Base-by-base conservation (phyloP, 2,113 vertebrate species). In the Dolichotis patagonum region DNA sequence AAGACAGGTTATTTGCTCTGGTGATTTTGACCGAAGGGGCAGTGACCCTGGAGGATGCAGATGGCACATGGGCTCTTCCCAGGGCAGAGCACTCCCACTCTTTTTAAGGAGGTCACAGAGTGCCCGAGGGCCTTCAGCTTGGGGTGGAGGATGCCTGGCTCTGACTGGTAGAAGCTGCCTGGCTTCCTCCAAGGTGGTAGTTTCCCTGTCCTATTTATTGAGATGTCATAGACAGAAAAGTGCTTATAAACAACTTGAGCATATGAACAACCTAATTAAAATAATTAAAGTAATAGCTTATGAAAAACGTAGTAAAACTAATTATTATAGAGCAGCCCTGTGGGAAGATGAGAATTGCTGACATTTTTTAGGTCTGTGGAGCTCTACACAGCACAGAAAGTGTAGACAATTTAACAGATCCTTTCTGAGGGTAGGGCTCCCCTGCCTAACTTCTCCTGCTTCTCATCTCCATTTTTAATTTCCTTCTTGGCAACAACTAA, bases 221-320 rank as follows among this genome's bases (percentile, higher is more conserved):
- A 90, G 58, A 83, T 22, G 81, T 91, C 92, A 78, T 91, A 81
- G 97, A 97, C 95, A 92, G 82, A 80, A 97, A 97, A 97, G 90
- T 81, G 83, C 92, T 87, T 83, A 63, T 97, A 96, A 97, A 95
- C 95, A 95, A 95, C 92, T 82, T 28, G 24, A 85, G 85, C 60
- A 86, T 89, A 82, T 90, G 94, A 96, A 94, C 92, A 95, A 96
- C 93, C 96, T 98, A 95, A 98, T 98, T 97, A 96, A 97, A 96
- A 94, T 97, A 96, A 98, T 97, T 97, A 98, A 97, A 91, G 94
- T 95, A 97, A 97, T 94, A 65, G 96, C 92, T 98, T 94, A 91
- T 96, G 97, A 86, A 96, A 95, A 92, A 93, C 85, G 80, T 35
- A 90, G 94, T 93, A 97, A 96, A 98, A 54, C 81, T 97, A 96